Evolutionary conservation across 2,113 vertebrate genomes (phyloP).

Genomic region (Octodon degus): DNA sequence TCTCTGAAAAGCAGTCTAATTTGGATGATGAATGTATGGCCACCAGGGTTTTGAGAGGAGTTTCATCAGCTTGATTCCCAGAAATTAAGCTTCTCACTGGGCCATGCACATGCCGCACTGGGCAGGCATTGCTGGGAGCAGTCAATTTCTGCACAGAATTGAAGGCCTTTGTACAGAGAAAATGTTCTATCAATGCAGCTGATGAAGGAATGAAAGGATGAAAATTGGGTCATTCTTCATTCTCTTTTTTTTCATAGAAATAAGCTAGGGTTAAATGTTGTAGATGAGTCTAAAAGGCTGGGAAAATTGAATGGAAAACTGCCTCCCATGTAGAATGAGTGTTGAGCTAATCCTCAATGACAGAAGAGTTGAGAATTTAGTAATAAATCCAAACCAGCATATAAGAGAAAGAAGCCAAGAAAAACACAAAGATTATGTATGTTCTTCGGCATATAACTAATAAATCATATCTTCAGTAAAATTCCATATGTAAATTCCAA

Average conservation of each 20-base stretch:
- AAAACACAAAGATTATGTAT: background rate
- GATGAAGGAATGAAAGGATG: background rate
- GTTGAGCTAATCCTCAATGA: background rate
- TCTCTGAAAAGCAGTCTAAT: slow-evolving; percentile 33
- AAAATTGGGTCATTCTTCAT: background rate
- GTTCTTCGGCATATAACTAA: background rate
- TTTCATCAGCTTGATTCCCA: slow-evolving; percentile 12
- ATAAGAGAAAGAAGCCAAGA: background rate
- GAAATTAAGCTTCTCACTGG: background rate
- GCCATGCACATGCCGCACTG: background rate
- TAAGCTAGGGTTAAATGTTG: background rate
- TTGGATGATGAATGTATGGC: slow-evolving; percentile 3
- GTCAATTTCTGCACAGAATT: background rate
- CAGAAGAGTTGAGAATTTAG: background rate
- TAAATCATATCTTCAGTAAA: background rate
- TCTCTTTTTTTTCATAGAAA: background rate
- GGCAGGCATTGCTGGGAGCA: too few species aligned
- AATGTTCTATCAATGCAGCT: background rate
- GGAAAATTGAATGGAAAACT: background rate
- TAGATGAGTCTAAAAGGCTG: background rate
- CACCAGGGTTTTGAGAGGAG: background rate
- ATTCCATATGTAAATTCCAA: background rate
- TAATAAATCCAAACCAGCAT: background rate
- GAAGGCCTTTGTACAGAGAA: background rate
- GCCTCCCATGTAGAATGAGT: background rate